A percentile compares a stretch with the other conserved stretches of the same genome.
Conservation (phyloP, 2,113 vertebrate species). For the Rousettus leschenaultii region DNA sequence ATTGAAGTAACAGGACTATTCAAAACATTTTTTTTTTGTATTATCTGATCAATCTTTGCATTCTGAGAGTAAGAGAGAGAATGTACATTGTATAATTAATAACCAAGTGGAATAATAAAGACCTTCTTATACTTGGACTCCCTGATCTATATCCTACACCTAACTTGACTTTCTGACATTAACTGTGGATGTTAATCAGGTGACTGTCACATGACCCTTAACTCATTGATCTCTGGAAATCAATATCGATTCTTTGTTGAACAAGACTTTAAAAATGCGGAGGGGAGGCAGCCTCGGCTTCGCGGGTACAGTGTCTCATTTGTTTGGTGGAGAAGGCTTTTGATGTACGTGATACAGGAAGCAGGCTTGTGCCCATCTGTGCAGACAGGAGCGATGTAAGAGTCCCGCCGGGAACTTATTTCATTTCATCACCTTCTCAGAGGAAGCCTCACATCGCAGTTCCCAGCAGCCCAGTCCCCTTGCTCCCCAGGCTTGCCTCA, state of each 20-base stretch:
- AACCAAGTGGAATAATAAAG: not conserved
- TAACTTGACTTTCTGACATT: not conserved
- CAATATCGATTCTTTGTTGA: not conserved
- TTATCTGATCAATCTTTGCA: not conserved
- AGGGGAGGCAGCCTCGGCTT: not conserved
- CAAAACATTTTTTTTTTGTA: not conserved
- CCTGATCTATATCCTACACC: not conserved
- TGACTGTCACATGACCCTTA: not conserved
- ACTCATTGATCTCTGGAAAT: not conserved
- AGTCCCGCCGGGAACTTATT: not conserved
- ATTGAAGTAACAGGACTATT: not conserved
- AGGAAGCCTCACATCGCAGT: not conserved
- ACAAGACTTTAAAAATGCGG: not conserved
- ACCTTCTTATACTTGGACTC: not conserved
- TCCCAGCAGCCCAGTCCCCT: not conserved
- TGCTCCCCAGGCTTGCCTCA: not conserved
- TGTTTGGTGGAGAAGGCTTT: not conserved
- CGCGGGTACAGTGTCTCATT: not conserved
- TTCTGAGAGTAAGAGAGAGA: not conserved
- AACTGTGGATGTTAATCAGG: not conserved
- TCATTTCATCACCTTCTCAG: not conserved
- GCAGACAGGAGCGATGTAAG: not conserved
- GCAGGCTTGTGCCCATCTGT: not conserved
- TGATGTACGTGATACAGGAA: not conserved
- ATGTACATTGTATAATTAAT: not conserved